phyloP scores from a whole-genome alignment of 2,888 invertebrate genomes.

The Rhingia rostrata region DNA sequence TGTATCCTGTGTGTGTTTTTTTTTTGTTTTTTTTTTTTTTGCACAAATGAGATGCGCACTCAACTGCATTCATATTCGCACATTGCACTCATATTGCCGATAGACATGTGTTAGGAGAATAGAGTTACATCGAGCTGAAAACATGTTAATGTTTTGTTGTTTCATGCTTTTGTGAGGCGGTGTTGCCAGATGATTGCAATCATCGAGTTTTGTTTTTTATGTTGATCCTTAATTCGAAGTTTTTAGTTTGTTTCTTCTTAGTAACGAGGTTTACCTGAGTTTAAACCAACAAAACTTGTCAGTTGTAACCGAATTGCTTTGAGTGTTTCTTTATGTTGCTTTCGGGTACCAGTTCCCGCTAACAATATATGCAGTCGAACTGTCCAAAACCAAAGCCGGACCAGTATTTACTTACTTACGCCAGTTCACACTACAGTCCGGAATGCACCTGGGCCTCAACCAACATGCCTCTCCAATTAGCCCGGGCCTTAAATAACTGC shows the following conservation, averaged over 20 bases:
- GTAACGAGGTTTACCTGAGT: background rate
- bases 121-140: background rate
- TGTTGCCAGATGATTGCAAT: background rate
- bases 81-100: slow-evolving; percentile 21
- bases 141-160: slow-evolving; percentile 38
- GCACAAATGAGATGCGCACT: slow-evolving; percentile 61
- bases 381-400: no score
- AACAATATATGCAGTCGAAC: no score
- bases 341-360: no score
- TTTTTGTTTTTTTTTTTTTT: slow-evolving; percentile 51
- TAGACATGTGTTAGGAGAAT: background rate
- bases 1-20: slow-evolving; percentile 42
- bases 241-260: background rate
- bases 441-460: no score
- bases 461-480: no score
- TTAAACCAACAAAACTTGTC: no score
- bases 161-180: background rate
- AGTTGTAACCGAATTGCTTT: no score
- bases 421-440: no score
- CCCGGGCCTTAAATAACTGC: no score
- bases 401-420: no score
- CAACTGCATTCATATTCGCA: slow-evolving; percentile 56
- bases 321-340: no score
- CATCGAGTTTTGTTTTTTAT: background rate
- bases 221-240: background rate